Base-by-base conservation (phyloP, 2,113 vertebrate species). In the Sorex araneus region DNA sequence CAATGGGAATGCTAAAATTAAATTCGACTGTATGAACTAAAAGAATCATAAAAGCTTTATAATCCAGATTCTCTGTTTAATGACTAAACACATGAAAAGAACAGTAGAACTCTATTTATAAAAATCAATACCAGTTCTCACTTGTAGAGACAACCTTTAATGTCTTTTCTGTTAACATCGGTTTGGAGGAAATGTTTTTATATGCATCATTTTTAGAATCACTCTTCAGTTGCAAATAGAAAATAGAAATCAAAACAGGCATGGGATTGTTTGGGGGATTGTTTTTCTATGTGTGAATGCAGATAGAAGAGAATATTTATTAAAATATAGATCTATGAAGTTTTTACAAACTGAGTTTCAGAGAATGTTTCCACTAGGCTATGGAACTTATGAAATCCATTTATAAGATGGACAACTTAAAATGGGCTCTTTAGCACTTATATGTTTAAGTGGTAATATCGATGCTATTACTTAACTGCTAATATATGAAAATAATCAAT, bases 1-100 rank as follows among this genome's bases (percentile, higher is more conserved):
- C 69, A 87, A 70, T 70, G 23, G 80, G 60, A 94, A 81, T 84
- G 69, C 73, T 74, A 92, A 89, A 94, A 81, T 87, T 89, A 80
- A 92, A 91, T 80, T 36, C 77, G 63, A 69, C 47, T 88, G 2
- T 73, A 80, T 80, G 36, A 69, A 43, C 60, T 40, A 25, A 75
- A 27, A 79, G 83, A 83, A 80, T 63, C 36, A 74, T 83, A 89
- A 92, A 88, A 90, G 13, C 71, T 89, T 3, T 90, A 73, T 89
- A 77, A 93, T 87, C 77, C 73, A 70, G 77, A 91, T 78, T 50
- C 57, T 63, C 50, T 36, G 57, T 45, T 69, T 92, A 95, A 87
- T 77, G 81, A 87, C 77, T 50, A 54, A 94, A 89, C 40, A 78
- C 15, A 7, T 21, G 32, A 76, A 76, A 95, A 83, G 36, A 50